phyloP scores from a whole-genome alignment of 2,113 vertebrate species.

The Phrynosoma platyrhinos region DNA sequence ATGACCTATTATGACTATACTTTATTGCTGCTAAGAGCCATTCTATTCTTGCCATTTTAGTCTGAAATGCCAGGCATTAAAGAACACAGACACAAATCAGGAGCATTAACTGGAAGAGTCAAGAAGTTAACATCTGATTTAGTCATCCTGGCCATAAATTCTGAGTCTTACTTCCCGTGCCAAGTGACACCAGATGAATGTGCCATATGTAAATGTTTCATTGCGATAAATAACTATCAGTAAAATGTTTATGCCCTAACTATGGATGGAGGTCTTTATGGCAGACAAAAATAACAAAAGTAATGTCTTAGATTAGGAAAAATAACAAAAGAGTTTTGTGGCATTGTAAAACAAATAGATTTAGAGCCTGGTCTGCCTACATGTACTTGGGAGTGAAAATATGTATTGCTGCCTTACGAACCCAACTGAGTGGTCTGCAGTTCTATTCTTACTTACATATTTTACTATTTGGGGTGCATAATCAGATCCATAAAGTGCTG shows the following conservation, averaged over 20 bases:
- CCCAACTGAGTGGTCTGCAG: neutral
- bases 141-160: slow-evolving; percentile 31
- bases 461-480: too few species aligned
- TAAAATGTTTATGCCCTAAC: slow-evolving; percentile 4
- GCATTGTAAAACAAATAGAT: neutral
- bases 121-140: slow-evolving; percentile 21
- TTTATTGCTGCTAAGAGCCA: slow-evolving; percentile 38
- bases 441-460: neutral
- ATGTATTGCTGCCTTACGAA: neutral
- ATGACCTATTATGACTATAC: slow-evolving; percentile 13
- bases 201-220: slow-evolving; percentile 30
- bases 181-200: slow-evolving; percentile 6
- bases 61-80: slow-evolving; percentile 48
- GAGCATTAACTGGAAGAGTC: slow-evolving; percentile 37
- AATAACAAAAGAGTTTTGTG: neutral
- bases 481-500: neutral
- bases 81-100: slow-evolving; percentile 42
- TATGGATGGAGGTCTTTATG: neutral
- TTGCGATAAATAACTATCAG: slow-evolving; percentile 36
- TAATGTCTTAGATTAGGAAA: slow-evolving; percentile 9
- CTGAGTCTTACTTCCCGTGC: slow-evolving; percentile 18
- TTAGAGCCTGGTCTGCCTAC: neutral
- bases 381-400: neutral
- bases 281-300: neutral
- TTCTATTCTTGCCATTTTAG: slow-evolving; percentile 37